phyloP scores from a whole-genome alignment of 2,888 invertebrate genomes.

The Callimorpha dominula region DNA sequence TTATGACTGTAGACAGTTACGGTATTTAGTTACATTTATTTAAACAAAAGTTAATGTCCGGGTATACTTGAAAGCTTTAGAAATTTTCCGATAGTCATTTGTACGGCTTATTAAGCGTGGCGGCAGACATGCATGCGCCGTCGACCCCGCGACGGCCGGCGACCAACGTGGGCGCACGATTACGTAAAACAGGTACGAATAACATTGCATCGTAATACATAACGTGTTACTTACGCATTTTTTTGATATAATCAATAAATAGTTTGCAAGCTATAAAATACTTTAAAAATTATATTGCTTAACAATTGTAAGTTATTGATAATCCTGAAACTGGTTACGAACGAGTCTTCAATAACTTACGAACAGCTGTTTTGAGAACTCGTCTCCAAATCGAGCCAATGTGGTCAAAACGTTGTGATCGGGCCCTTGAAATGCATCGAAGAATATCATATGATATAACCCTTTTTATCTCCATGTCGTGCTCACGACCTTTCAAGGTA shows the following conservation, averaged over 20 bases:
- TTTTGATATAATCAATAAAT: constrained; percentile 13
- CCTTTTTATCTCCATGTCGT: no score
- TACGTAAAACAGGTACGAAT: constrained; percentile 55
- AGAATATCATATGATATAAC: no score
- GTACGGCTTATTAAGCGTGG: constrained; percentile 1
- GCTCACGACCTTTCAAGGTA: no score
- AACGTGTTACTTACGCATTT: constrained; percentile 33
- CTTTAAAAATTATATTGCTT: background rate
- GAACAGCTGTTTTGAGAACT: background rate
- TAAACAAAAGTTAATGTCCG: background rate
- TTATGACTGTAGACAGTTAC: background rate
- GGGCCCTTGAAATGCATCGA: no score
- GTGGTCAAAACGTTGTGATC: no score
- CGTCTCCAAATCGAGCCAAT: no score
- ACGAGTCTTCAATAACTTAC: background rate
- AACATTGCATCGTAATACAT: constrained; percentile 46
- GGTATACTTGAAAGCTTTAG: background rate
- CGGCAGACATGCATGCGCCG: background rate
- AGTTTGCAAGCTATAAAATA: background rate
- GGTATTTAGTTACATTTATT: background rate
- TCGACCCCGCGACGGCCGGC: constrained; percentile 6
- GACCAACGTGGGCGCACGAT: constrained; percentile 25
- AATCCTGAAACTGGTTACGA: background rate
- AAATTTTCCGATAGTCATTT: background rate
- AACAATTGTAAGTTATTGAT: background rate